phyloP scores from a whole-genome alignment of 1,140 invertebrate species.

The Caenorhabditis latens region DNA sequence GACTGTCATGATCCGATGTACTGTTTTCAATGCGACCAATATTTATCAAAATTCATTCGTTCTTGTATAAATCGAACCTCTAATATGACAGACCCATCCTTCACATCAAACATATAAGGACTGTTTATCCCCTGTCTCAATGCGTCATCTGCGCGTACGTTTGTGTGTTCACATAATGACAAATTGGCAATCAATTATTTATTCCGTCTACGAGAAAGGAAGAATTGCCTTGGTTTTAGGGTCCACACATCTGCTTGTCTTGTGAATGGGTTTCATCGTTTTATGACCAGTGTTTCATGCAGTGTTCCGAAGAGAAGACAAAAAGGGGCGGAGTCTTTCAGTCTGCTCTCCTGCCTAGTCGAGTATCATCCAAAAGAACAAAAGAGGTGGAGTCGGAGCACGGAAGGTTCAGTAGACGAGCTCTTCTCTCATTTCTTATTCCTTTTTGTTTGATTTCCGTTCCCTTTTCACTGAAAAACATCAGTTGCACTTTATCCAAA shows the following conservation, averaged over 20 bases:
- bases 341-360: background rate
- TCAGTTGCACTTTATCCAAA: background rate
- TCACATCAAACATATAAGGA: too few relatives aligned
- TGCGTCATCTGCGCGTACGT: background rate
- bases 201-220: conserved; percentile 1
- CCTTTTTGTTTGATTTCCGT: background rate
- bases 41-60: too few relatives aligned
- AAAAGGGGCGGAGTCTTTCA: background rate
- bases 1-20: too few relatives aligned
- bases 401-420: background rate
- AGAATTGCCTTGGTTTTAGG: background rate
- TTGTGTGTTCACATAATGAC: background rate
- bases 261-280: background rate
- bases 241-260: conserved; percentile 9
- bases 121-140: background rate
- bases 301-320: background rate
- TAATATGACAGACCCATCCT: too few relatives aligned
- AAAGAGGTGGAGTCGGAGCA: background rate
- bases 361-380: background rate
- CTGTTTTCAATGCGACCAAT: too few relatives aligned
- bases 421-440: background rate
- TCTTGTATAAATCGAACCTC: too few relatives aligned
- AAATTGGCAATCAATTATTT: conserved; percentile 41
- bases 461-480: background rate
- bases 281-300: background rate